phyloP scores from a whole-genome alignment of 1,140 invertebrate genomes.

The Bombus vancouverensis region DNA sequence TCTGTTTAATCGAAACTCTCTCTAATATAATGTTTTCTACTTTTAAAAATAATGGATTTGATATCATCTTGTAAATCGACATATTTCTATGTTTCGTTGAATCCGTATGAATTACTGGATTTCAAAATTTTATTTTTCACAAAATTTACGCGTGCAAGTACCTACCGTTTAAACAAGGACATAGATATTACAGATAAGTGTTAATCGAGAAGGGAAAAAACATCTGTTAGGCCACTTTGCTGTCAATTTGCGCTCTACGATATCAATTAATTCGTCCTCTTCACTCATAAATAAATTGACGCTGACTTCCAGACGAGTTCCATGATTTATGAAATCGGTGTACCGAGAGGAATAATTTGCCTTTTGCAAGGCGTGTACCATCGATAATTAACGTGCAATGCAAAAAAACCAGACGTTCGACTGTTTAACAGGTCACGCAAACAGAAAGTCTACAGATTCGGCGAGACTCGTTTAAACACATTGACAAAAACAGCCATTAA shows the following conservation, averaged over 20 bases:
- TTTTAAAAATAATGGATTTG: no score
- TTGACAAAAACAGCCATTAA: conserved; percentile 11
- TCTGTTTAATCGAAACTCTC: not conserved
- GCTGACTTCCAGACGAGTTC: not conserved
- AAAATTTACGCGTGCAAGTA: not conserved
- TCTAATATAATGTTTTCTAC: not conserved
- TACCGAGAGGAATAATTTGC: no score
- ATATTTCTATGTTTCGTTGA: no score
- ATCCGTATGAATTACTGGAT: no score
- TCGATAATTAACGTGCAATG: conserved; percentile 53
- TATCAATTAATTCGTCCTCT: conserved; percentile 40
- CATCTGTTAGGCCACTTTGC: not conserved
- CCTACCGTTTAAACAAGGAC: not conserved
- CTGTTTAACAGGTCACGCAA: conserved; percentile 47
- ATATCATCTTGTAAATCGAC: no score
- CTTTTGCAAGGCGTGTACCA: not conserved
- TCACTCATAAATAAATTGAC: not conserved
- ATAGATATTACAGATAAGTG: not conserved
- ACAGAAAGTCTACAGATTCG: not conserved
- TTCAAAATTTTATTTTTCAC: not conserved
- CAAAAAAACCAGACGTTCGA: conserved; percentile 59
- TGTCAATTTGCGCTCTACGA: not conserved
- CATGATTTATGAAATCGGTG: not conserved
- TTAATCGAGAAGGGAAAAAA: not conserved
- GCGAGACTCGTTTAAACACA: not conserved